Evolutionary conservation across 2,888 invertebrate genomes (phyloP), one percentile per base, ranked within the genome.

Genomic region (Pteria penguin): DNA sequence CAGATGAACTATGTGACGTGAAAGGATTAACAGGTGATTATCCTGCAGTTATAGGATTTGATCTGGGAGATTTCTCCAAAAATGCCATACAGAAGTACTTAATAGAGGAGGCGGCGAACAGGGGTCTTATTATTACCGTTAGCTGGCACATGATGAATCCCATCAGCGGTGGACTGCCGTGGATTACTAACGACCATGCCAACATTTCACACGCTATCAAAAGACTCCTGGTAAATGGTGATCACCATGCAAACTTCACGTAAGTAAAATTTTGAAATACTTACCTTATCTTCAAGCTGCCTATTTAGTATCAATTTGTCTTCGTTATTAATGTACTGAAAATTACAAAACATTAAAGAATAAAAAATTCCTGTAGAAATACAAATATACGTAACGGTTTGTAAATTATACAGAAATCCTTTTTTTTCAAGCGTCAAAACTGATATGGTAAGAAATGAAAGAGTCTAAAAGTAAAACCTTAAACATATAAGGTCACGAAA

Each of bases 1-100:
- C 55, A 2, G 81, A 79, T 33, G 79, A 81, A 31, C 74, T 81
- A 1, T 79, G 78, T 55, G 81, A 81, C 54, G 65, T 78, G 24
- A 81, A 77, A 45, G 62, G 65, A 5, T 55, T 79, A 32, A 78
- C 74, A 24, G 81, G 81, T 2, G 73, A 79, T 27, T 82, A 79
- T 61, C 81, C 81, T 2, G 78, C 76, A 18, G 72, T 79, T n/a
- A 54, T 78, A n/a, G 79, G 79, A 8, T 76, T 82, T 45, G 79
- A 82, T 36, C 32, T 79, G 18, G 68, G 68, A 18, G 70, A 76
- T 29, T 61, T 61, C 18, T 36, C 55, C 18, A 55, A 54, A 5
- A 55, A 29, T 4, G 45, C 45, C 8, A 45, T 45, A 14, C 45
- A 45, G 18, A 45, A 45, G 18, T 75, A 66, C 18, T 62, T 80